Conservation (phyloP, 2,888 invertebrate species). For the Marasmarcha lunaedactyla region DNA sequence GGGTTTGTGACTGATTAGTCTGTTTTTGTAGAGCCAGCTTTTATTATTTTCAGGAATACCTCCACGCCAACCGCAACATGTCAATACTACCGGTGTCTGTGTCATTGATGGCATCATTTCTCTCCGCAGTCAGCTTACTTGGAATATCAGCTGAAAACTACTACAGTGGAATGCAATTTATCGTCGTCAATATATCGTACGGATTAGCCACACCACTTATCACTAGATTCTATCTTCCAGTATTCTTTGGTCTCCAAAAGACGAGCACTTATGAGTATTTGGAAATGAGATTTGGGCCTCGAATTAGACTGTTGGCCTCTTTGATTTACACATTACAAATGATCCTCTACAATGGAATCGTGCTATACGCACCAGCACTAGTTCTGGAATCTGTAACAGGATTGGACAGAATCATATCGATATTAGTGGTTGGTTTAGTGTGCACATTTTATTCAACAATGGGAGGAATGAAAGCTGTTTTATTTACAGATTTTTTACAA, state of each 20-base stretch:
- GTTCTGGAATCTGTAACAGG: constrained; percentile 90
- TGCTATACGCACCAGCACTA: constrained; percentile 92
- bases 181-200: constrained; percentile 83
- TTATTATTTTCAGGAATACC: constrained; percentile 77
- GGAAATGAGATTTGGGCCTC: constrained; percentile 85
- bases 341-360: constrained; percentile 91
- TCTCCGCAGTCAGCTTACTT: constrained; percentile 91
- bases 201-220: constrained; percentile 81
- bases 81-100: constrained; percentile 84
- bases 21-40: too few species aligned
- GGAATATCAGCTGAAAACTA: constrained; percentile 93
- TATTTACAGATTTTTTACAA: constrained; percentile 89
- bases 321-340: constrained; percentile 89
- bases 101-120: constrained; percentile 93
- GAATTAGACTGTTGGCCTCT: constrained; percentile 82
- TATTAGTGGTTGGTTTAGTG: constrained; percentile 79
- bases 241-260: constrained; percentile 85
- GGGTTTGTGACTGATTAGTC: too few species aligned
- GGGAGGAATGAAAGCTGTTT: constrained; percentile 92
- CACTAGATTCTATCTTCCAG: constrained; percentile 83
- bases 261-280: constrained; percentile 94
- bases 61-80: constrained; percentile 86
- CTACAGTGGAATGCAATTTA: constrained; percentile 83
- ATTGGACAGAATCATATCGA: constrained; percentile 78
- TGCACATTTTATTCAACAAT: constrained; percentile 90